Evolutionary conservation across 2,888 invertebrate genomes (phyloP).

Genomic region (Hyposoter didymator): DNA sequence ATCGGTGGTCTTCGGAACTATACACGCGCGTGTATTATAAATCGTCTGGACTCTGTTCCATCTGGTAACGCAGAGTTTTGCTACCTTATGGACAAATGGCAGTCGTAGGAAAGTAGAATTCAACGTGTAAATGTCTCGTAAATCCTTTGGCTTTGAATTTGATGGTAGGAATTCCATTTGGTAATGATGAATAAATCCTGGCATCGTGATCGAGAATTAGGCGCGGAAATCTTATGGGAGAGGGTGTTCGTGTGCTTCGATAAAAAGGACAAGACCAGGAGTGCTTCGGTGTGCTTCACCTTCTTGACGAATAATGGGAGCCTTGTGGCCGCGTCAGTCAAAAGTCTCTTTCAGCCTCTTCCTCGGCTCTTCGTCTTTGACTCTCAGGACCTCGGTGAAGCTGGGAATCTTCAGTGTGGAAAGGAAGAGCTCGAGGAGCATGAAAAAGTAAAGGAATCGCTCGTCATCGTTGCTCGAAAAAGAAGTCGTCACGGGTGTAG

Average conservation of each 20-base stretch:
- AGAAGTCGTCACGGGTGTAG: conserved; percentile 75
- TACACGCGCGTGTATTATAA: conserved; percentile 21
- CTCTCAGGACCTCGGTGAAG: conserved; percentile 3
- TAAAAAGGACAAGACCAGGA: conserved; percentile 46
- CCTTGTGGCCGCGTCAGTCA: conserved; percentile 62
- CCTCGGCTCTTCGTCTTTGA: not conserved
- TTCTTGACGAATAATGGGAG: conserved; percentile 61
- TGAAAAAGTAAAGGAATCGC: conserved; percentile 71
- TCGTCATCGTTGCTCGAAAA: conserved; percentile 73
- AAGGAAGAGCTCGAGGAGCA: conserved; percentile 24
- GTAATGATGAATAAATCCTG: not conserved
- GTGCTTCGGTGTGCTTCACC: conserved; percentile 45
- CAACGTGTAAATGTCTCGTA: conserved; percentile 3
- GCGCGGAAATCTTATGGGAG: conserved; percentile 12
- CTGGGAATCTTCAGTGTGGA: conserved; percentile 14
- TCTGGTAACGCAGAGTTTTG: not conserved
- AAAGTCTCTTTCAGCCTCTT: conserved; percentile 41
- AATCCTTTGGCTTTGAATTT: not conserved
- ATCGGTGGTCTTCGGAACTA: conserved; percentile 41
- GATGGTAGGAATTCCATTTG: not conserved
- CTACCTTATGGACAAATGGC: not conserved
- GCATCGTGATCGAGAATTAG: not conserved
- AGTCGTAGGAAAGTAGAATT: conserved; percentile 10
- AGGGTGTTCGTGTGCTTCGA: conserved; percentile 8
- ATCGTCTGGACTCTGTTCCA: conserved; percentile 10